Base-by-base conservation (phyloP, 2,113 vertebrate species). In the Motacilla tschutschensis region DNA sequence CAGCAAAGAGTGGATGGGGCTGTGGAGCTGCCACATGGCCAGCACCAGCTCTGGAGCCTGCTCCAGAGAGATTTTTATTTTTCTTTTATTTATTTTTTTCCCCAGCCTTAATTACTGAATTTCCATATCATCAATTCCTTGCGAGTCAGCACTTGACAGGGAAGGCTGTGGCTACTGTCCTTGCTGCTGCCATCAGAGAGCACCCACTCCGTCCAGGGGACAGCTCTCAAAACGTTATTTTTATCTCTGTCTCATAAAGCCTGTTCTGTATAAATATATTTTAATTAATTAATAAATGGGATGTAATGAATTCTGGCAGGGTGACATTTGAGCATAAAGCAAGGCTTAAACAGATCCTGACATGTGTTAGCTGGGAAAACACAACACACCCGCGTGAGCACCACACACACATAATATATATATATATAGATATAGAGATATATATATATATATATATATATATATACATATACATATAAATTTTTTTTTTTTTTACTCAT, bases 231-330 rank as follows among this genome's bases (percentile, higher is more conserved):
- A 96, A 97, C 82, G 89, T 97, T 97, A 96, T 96, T 95, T 97
- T 97, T 97, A 93, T 94, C 93, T 94, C 83, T 86, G 83, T 93
- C 92, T 96, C 94, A 92, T 94, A 96, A 95, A 97, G 94, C 82
- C 93, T 94, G 92, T 89, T 96, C 96, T 95, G 95, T 94, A 95
- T 94, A 97, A 97, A 97, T 97, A 95, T 95, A 94, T 96, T 97
- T 96, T 97, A 97, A 97, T 97, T 97, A 97, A 97, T 97, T 97
- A 97, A 97, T 97, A 96, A 97, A 96, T 92, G 93, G 94, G 90
- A 97, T 13, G 10, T 97, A 97, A 97, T 97, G 95, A 96, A 89
- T 97, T 95, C 96, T 98, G 97, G 96, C 97, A 97, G 96, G 96
- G 96, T 97, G 97, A 97, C 97, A 97, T 97, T 96, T 97, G 95